phyloP scores from a whole-genome alignment of 2,797 vertebrate species.

The Gadopsis marmoratus region DNA sequence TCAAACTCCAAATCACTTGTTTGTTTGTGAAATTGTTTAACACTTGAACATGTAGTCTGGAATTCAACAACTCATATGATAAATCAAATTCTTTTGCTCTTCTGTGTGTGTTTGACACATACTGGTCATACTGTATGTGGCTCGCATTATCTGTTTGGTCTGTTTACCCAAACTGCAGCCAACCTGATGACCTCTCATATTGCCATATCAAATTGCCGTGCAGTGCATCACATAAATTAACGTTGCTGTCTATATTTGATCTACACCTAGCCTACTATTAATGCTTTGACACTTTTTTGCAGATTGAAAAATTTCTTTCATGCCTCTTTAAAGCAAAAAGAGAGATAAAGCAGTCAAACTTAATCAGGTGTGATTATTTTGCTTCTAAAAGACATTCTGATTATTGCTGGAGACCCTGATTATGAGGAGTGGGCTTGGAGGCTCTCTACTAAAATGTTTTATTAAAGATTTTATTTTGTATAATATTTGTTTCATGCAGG shows the following conservation, averaged over 20 bases:
- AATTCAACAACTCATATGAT: neutral
- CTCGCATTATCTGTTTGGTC: neutral
- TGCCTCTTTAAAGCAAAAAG: neutral
- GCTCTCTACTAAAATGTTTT: neutral
- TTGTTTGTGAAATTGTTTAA: conserved; percentile 34
- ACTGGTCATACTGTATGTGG: conserved; percentile 2
- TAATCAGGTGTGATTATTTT: conserved; percentile 10
- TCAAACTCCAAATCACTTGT: conserved; percentile 39
- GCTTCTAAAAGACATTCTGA: neutral
- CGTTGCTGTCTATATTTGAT: neutral
- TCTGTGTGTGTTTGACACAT: neutral
- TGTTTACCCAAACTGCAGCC: neutral
- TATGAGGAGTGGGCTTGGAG: neutral
- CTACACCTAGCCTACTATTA: too few relatives aligned
- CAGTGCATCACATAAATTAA: neutral
- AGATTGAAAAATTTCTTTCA: neutral
- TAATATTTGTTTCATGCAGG: neutral
- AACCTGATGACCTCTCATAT: neutral
- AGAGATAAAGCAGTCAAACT: neutral
- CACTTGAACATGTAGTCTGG: conserved; percentile 14
- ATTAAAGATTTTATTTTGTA: conserved; percentile 4
- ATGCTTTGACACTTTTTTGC: neutral
- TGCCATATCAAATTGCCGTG: neutral
- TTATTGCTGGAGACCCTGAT: neutral
- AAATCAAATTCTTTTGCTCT: conserved; percentile 1